Evolutionary conservation across 2,888 invertebrate genomes (phyloP).

Genomic region (Cephonodes hylas): DNA sequence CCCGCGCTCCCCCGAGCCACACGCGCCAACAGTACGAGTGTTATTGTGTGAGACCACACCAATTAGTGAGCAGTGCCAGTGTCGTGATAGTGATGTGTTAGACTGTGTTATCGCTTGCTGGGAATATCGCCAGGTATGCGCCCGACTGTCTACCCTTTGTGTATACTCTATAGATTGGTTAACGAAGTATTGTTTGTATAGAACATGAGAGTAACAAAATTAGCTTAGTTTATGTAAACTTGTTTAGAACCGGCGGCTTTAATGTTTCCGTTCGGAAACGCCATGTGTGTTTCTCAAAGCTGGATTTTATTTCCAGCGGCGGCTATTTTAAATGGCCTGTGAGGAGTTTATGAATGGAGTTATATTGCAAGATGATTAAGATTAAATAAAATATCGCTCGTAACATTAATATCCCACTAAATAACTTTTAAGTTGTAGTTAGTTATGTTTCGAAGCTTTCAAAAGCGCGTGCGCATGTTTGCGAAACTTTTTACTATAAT

Average conservation of each 20-base stretch:
- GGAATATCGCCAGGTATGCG: neutral
- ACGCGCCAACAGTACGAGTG: slow-evolving; percentile 24
- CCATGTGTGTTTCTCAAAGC: slow-evolving; percentile 3
- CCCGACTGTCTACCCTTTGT: neutral
- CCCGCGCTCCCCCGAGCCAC: slow-evolving; percentile 35
- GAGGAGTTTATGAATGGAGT: neutral
- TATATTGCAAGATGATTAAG: neutral
- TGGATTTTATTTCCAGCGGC: neutral
- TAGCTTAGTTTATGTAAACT: slow-evolving; percentile 7
- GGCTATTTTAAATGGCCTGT: neutral
- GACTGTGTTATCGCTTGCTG: neutral
- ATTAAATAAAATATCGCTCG: neutral
- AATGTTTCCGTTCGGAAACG: slow-evolving; percentile 9
- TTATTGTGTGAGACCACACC: neutral
- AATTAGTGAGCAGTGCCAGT: neutral
- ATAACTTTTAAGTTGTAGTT: neutral
- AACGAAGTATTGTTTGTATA: neutral
- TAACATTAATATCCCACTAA: neutral
- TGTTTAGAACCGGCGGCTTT: slow-evolving; percentile 5
- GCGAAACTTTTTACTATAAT: neutral
- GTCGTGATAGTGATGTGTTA: neutral
- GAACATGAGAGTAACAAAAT: neutral
- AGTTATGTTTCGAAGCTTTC: neutral
- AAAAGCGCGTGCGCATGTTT: neutral
- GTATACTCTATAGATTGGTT: neutral